These are phyloP conservation scores for Acanthiza pusilla DNA, from an alignment of 2,797 vertebrate genomes.

Conservation along the genomic window DNA sequence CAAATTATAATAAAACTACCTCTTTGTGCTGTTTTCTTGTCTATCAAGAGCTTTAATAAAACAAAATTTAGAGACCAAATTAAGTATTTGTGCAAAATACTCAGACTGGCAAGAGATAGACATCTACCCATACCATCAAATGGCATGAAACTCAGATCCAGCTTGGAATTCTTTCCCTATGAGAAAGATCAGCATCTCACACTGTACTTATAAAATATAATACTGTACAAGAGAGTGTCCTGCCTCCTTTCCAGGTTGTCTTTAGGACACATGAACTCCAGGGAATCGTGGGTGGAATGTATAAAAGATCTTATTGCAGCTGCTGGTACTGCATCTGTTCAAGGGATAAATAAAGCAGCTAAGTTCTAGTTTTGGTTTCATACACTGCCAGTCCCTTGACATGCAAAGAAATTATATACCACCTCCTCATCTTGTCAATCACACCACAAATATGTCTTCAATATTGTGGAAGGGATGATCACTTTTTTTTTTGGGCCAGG, in stretches of 20 bases:
- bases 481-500: background rate
- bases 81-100: background rate
- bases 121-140: background rate
- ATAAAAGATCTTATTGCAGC: constrained; percentile 54
- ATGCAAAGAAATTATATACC: constrained; percentile 24
- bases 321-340: constrained; percentile 66
- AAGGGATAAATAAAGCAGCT: constrained; percentile 66
- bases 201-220: constrained; percentile 37
- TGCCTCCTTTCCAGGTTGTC: constrained; percentile 48
- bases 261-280: constrained; percentile 53
- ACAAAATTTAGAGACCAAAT: background rate
- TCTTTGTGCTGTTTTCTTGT: background rate
- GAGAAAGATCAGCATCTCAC: background rate
- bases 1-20: background rate
- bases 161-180: background rate
- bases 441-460: constrained; percentile 14
- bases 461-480: background rate
- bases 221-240: background rate
- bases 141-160: background rate
- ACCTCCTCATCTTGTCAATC: constrained; percentile 61
- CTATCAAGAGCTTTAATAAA: background rate
- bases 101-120: background rate
- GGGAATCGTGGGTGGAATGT: constrained; percentile 31
- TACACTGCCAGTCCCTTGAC: constrained; percentile 33
- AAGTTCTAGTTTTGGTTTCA: constrained; percentile 56